These are phyloP conservation scores for Oxyura jamaicensis DNA, from an alignment of 2,113 vertebrate genomes.

Conservation along the genomic window DNA sequence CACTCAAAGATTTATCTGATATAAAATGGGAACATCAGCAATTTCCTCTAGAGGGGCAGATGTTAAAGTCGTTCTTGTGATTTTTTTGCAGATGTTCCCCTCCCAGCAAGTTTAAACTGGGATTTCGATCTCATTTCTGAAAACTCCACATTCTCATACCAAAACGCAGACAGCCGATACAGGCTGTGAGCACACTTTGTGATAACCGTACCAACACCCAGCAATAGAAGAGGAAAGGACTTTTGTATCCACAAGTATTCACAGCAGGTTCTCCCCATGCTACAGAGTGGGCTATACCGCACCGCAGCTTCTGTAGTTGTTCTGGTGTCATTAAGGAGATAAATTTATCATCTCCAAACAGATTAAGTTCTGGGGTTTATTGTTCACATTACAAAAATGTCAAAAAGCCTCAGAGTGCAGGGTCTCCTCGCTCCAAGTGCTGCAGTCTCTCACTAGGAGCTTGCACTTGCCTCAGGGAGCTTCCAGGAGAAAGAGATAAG, in stretches of 20 bases:
- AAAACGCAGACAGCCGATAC: not conserved
- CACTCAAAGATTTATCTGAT: constrained; percentile 51
- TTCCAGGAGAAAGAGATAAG: not conserved
- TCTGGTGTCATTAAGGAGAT: not conserved
- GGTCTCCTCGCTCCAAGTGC: not conserved
- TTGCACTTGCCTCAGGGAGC: not conserved
- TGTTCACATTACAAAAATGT: not conserved
- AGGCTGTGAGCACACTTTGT: not conserved
- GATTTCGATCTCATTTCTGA: constrained; percentile 29
- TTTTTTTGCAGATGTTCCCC: constrained; percentile 73
- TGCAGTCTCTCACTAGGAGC: not conserved
- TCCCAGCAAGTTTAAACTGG: constrained; percentile 34
- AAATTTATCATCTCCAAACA: not conserved
- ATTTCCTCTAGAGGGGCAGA: constrained; percentile 64
- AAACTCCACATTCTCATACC: constrained; percentile 26
- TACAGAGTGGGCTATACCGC: not conserved
- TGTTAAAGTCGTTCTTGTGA: constrained; percentile 43
- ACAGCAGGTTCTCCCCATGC: not conserved
- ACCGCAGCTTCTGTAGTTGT: not conserved
- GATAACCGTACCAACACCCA: not conserved
- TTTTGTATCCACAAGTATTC: rapidly evolving
- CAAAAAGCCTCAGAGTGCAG: rapidly evolving
- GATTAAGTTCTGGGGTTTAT: not conserved
- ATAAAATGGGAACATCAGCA: constrained; percentile 50
- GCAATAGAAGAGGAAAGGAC: not conserved